phyloP scores from a whole-genome alignment of 2,797 vertebrate genomes.

The Anisognathus igniventris region DNA sequence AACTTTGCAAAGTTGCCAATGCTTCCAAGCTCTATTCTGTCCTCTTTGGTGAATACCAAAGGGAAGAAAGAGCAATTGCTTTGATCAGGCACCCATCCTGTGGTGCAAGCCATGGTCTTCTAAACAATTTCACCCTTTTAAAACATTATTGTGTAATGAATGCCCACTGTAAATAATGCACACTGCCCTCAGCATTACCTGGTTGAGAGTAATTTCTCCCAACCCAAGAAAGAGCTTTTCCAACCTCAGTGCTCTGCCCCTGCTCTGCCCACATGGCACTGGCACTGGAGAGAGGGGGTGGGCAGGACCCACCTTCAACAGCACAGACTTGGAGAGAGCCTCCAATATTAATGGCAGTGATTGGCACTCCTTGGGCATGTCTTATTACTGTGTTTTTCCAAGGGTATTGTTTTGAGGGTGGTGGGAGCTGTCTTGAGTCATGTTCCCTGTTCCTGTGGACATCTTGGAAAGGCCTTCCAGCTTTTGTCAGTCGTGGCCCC shows the following conservation, averaged over 20 bases:
- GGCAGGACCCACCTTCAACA: background rate
- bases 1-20: background rate
- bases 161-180: background rate
- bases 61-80: background rate
- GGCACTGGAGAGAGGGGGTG: fast-evolving
- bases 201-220: background rate
- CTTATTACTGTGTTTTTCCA: background rate
- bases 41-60: background rate
- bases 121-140: background rate
- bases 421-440: background rate
- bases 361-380: background rate
- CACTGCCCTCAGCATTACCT: background rate
- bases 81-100: background rate
- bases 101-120: background rate
- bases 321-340: background rate
- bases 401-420: background rate
- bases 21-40: background rate
- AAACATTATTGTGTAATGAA: background rate
- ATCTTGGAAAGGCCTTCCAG: background rate
- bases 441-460: background rate
- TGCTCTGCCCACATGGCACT: background rate
- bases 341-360: background rate
- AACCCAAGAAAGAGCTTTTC: background rate
- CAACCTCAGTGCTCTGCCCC: background rate
- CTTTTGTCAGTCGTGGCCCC: background rate